Base-by-base conservation (phyloP, 2,888 invertebrate genomes). In the Acanthopleura granulata region DNA sequence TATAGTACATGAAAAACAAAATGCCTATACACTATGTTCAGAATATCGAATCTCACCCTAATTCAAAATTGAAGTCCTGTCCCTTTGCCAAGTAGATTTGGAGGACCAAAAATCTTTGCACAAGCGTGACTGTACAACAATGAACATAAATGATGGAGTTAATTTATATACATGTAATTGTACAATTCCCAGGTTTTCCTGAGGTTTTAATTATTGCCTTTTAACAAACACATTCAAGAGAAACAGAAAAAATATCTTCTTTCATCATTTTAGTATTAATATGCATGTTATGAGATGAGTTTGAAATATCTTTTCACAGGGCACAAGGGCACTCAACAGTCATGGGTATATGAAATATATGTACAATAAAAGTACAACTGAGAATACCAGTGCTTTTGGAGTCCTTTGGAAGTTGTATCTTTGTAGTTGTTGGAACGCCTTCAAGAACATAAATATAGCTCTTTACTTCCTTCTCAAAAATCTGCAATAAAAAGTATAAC, bases 401-500 rank as follows among this genome's bases (percentile, higher is more conserved):
- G 77, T 90, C 89, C 76, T 89, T 89, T 9, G 90, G 89, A 12
- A 88, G 73, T 66, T 84, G 84, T 79, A 90, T 87, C 76, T 89
- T 89, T 16, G 88, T 89, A 0, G 89, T 88, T 18, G 87, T 83
- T 27, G 86, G 81, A 6, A 83, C 79, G 11, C 90, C 90, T 78
- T 90, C 89, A 50, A 90, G 77, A 30, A 77, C 81, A 62, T 84
- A 88, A 11, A 89, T 83, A 82, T 84, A 89, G 62, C 89, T 87
- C 75, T 89, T 88, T 1, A 89, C 88, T 51, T 89, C 89, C 77
- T 89, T 89, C 62, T 90, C 90, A 84, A 87, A 90, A 18, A 80
- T 81, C 87, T 87, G 79, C 1, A 78, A 80, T 14, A 73, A 27
- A 49, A 29, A 71, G 76, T 15, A 50, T 22, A 22, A 18, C 66